These are phyloP conservation scores for Hydractinia symbiolongicarpus DNA, from an alignment of 30 jellyfish, hydroid and myxozoan genomes.

Conservation along the genomic window DNA sequence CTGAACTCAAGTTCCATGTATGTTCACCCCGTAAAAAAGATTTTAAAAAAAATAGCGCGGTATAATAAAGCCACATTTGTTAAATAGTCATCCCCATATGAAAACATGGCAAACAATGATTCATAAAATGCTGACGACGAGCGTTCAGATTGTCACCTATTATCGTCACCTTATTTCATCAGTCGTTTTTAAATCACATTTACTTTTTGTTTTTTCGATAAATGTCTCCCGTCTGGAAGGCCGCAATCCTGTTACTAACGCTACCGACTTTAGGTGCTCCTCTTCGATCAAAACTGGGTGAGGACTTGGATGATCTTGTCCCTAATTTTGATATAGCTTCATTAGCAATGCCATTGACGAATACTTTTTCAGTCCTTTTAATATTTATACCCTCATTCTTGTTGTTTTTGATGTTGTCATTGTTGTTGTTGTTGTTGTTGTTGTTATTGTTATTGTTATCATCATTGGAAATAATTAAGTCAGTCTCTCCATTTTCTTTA, in stretches of 20 bases:
- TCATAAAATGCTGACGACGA: no score
- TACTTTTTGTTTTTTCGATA: background rate
- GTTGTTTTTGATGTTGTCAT: background rate
- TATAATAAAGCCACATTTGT: no score
- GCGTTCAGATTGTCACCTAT: no score
- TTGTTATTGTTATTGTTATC: background rate
- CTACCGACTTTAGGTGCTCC: background rate
- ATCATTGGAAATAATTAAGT: background rate
- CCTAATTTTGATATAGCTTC: background rate
- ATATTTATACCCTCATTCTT: background rate
- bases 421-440: background rate
- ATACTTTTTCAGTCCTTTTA: background rate
- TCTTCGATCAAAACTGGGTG: background rate
- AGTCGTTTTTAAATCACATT: background rate
- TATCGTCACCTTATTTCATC: no score
- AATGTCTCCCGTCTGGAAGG: constrained; percentile 14
- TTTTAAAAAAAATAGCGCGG: no score
- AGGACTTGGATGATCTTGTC: background rate
- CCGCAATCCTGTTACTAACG: constrained; percentile 7
- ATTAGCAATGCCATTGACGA: background rate
- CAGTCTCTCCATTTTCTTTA: background rate
- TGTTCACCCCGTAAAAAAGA: no score
- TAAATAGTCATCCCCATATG: no score
- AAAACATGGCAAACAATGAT: no score
- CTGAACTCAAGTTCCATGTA: no score